phyloP scores from a whole-genome alignment of 1,140 invertebrate species.

The Drosophila fuyamai region DNA sequence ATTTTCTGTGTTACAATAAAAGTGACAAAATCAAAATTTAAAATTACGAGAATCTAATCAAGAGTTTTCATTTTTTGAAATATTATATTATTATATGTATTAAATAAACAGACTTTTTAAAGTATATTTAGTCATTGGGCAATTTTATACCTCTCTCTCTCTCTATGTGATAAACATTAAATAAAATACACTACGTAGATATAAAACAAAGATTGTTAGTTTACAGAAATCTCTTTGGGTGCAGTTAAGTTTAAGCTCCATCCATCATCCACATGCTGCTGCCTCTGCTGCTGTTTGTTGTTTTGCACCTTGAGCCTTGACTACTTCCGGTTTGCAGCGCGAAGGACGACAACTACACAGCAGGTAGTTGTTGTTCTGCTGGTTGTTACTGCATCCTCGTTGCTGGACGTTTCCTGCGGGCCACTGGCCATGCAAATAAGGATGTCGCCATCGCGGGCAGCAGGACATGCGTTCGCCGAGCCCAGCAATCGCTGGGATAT shows the following conservation, averaged over 20 bases:
- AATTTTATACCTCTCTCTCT: too few species aligned
- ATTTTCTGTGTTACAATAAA: too few species aligned
- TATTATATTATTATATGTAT: too few species aligned
- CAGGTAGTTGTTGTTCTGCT: slow-evolving; percentile 63
- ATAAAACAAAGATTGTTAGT: too few species aligned
- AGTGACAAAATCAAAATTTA: too few species aligned
- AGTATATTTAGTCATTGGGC: too few species aligned
- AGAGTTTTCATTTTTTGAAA: too few species aligned
- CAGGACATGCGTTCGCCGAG: slow-evolving; percentile 37
- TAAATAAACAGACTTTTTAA: too few species aligned
- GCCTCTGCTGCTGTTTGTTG: slow-evolving; percentile 39
- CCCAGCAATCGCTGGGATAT: slow-evolving; percentile 15
- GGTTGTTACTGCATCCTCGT: slow-evolving; percentile 31
- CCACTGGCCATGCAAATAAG: slow-evolving; percentile 72
- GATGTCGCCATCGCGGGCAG: slow-evolving; percentile 57
- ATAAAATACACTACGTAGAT: too few species aligned
- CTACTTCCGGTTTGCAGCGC: slow-evolving; percentile 76
- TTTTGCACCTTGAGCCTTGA: slow-evolving; percentile 80
- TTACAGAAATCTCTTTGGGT: background rate
- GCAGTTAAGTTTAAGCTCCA: slow-evolving; percentile 18
- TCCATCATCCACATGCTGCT: slow-evolving; percentile 69
- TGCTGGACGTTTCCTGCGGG: slow-evolving; percentile 71
- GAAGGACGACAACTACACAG: slow-evolving; percentile 69
- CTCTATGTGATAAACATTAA: too few species aligned
- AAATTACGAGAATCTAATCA: too few species aligned